Evolutionary conservation across 1,140 invertebrate species (phyloP), one percentile per base, ranked within the genome.

Genomic region (Mamestra configurata): DNA sequence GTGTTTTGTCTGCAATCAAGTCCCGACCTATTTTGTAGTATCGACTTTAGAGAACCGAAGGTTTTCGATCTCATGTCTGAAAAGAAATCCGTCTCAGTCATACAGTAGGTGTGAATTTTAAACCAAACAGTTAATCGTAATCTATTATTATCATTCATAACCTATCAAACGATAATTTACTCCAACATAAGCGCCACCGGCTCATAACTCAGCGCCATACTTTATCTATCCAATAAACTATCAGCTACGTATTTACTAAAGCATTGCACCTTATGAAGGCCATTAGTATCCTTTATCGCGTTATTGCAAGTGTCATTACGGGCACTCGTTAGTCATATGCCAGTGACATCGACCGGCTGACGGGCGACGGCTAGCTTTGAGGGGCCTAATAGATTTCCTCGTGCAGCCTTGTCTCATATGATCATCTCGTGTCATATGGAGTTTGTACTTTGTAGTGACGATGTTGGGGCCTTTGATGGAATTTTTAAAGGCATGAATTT

Each of bases 251-350:
- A 53, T 51, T 72, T 40, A 72, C 68, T 72, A 35, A 72, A 72
- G 46, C 68, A 53, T 35, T 72, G 68, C 68, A 51, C 49, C 68
- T 53, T 61, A 40, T 31, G 37, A 22, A 46, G 55, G 72, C 51
- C 72, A 59, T 75, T 75, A 75, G 55, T 18, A 53, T 59, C 55
- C 72, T 75, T 61, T 59, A 75, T 75, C 72, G 55, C 20, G 72
- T 75, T 59, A 59, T 43, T 27, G 72, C 72, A 24, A 27, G 72
- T 75, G 72, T 75, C 55, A 75, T 75, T 75, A 75, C 27, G 53
- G n/a, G 22, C 1, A 46, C 49, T 53, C 72, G 72, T 75, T 59
- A 59, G 72, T 57, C 72, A 75, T 59, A 59, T 75, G 72, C 15
- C 55, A 24, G 72, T 72, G 70, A 72, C 70, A 72, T 55, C 49